Evolutionary conservation across 2,113 vertebrate genomes (phyloP).

Genomic region (Anguilla rostrata): DNA sequence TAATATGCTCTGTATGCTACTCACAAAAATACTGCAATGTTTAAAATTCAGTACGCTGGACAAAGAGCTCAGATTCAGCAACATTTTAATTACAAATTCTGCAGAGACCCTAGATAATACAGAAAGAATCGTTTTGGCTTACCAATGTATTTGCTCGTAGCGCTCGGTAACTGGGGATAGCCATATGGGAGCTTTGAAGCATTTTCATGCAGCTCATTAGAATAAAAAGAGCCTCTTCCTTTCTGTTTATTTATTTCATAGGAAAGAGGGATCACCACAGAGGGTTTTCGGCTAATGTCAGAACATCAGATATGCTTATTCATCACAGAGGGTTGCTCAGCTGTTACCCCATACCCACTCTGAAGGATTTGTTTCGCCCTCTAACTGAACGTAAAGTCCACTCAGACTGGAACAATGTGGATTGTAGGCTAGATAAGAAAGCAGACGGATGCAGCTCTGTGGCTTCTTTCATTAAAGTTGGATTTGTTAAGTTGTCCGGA

Average conservation of each 20-base stretch:
- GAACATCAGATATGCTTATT: slow-evolving; percentile 22
- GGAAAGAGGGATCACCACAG: slow-evolving; percentile 26
- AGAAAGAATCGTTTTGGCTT: slow-evolving; percentile 21
- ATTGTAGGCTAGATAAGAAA: not conserved
- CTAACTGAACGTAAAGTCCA: not conserved
- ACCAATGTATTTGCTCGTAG: slow-evolving; percentile 18
- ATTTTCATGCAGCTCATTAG: slow-evolving; percentile 32
- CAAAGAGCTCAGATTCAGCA: slow-evolving; percentile 34
- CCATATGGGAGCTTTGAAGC: slow-evolving; percentile 25
- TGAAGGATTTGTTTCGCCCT: not conserved
- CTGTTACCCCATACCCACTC: not conserved
- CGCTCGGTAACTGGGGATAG: slow-evolving; percentile 10
- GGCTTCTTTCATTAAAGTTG: not conserved
- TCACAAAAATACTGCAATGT: not conserved
- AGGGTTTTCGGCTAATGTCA: slow-evolving; percentile 26
- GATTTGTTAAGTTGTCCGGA: not conserved
- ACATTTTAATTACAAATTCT: slow-evolving; percentile 55
- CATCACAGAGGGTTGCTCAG: not conserved
- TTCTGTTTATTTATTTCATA: not conserved
- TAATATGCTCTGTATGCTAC: not conserved
- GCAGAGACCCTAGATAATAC: slow-evolving; percentile 40
- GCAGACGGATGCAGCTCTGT: not conserved
- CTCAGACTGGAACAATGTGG: not conserved
- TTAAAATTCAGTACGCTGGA: slow-evolving; percentile 15
- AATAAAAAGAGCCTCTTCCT: slow-evolving; percentile 6